Percentiles rank a stretch among this genome's conserved stretches.
phyloP scores from a whole-genome alignment of 2,113 vertebrate species.

The Tetraodon nigroviridis region DNA sequence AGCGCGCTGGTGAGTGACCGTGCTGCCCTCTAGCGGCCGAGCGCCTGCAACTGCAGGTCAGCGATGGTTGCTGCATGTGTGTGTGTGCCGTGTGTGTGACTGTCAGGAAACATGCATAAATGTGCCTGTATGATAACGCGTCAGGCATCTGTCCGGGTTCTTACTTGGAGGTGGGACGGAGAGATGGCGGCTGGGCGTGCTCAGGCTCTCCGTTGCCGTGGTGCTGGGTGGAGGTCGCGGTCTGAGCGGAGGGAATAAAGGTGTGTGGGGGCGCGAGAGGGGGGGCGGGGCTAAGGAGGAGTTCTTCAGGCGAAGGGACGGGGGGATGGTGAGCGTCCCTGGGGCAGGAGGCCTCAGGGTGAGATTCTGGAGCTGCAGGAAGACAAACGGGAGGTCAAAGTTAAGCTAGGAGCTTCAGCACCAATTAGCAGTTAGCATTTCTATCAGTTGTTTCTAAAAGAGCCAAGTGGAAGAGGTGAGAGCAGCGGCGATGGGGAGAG shows the following conservation, averaged over 20 bases:
- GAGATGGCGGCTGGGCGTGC: constrained; percentile 59
- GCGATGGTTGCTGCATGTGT: too few species aligned
- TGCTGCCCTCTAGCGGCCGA: too few species aligned
- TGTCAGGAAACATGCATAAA: too few species aligned
- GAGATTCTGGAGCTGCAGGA: constrained; percentile 67
- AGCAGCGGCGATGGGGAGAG: neutral
- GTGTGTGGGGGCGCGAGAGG: constrained; percentile 49
- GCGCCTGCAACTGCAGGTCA: too few species aligned
- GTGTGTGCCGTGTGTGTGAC: too few species aligned
- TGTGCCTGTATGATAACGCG: neutral
- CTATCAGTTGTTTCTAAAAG: neutral
- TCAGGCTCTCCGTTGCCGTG: constrained; percentile 44
- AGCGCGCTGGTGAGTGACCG: too few species aligned
- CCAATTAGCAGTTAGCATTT: neutral
- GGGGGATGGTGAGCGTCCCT: constrained; percentile 67
- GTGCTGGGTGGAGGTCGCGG: constrained; percentile 55
- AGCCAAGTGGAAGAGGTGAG: too few species aligned
- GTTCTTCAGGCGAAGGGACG: constrained; percentile 66
- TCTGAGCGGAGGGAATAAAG: constrained; percentile 68
- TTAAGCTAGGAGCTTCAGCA: too few species aligned
- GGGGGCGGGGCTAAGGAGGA: constrained; percentile 46
- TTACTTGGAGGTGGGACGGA: constrained; percentile 73
- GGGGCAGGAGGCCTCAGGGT: constrained; percentile 67
- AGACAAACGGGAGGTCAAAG: neutral
- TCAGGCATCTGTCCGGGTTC: constrained; percentile 2